phyloP scores from a whole-genome alignment of 2,888 invertebrate species.

The Bombyx huttoni region DNA sequence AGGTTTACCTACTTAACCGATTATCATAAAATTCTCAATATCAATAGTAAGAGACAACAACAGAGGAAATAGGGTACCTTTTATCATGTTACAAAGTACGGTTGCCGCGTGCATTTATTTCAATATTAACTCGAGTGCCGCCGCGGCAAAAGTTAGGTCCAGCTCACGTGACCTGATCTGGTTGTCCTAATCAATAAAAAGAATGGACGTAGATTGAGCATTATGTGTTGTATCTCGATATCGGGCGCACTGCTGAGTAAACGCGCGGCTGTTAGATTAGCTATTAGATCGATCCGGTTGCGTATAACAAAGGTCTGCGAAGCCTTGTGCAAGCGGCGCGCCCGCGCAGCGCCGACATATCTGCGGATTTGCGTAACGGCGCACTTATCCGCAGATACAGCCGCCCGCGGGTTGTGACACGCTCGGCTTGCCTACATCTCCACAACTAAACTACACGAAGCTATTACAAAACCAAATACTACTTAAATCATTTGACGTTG shows the following conservation, averaged over 20 bases:
- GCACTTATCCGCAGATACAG: conserved; percentile 66
- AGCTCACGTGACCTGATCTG: too few relatives aligned
- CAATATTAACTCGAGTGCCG: too few relatives aligned
- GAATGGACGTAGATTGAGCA: conserved; percentile 1
- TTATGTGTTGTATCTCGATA: conserved; percentile 29
- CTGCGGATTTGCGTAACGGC: conserved; percentile 71
- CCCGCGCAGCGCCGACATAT: conserved; percentile 63
- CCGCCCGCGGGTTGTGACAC: conserved; percentile 61
- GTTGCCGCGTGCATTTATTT: too few relatives aligned
- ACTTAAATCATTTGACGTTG: neutral
- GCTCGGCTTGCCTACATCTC: conserved; percentile 49
- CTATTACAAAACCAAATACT: neutral
- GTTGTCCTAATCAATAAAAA: too few relatives aligned
- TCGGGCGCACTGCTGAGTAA: conserved; percentile 59
- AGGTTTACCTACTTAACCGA: too few relatives aligned
- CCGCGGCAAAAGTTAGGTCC: too few relatives aligned
- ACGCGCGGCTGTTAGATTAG: conserved; percentile 52
- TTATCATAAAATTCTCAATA: too few relatives aligned
- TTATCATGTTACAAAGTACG: too few relatives aligned
- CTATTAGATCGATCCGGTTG: conserved; percentile 70
- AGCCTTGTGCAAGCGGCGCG: conserved; percentile 71
- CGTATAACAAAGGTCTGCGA: conserved; percentile 73
- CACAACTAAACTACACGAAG: conserved; percentile 13
- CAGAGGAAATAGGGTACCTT: too few relatives aligned
- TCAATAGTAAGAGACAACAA: too few relatives aligned